Evolutionary conservation across 2,797 vertebrate species (phyloP).

Genomic region (Pachyuromys duprasi): DNA sequence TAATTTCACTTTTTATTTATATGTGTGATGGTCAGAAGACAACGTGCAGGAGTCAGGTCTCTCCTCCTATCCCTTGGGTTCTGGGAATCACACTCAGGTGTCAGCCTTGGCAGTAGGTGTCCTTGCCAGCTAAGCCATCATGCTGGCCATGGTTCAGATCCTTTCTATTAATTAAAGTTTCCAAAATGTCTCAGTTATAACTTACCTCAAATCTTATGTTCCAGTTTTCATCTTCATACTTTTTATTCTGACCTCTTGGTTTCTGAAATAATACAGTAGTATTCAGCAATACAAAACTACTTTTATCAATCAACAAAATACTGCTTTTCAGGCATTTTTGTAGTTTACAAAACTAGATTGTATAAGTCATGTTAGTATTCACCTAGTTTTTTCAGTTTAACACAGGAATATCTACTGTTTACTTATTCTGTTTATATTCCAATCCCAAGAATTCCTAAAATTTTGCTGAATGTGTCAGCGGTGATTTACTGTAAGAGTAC

Average conservation of each 20-base stretch:
- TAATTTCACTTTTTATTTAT: not conserved
- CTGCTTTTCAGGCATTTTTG: not conserved
- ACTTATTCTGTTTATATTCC: constrained; percentile 30
- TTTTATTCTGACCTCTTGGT: constrained; percentile 65
- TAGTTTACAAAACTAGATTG: constrained; percentile 52
- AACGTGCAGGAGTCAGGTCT: not conserved
- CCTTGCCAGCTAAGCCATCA: not conserved
- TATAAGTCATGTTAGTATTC: not conserved
- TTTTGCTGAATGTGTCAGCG: not conserved
- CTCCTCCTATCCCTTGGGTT: not conserved
- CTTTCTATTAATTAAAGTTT: constrained; percentile 43
- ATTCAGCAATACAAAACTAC: constrained; percentile 57
- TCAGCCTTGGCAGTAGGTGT: not conserved
- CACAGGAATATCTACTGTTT: constrained; percentile 36
- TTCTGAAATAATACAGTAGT: constrained; percentile 77
- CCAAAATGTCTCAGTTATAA: constrained; percentile 33
- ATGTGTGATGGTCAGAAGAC: not conserved
- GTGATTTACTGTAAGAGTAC: not conserved
- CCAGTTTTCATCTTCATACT: constrained; percentile 81
- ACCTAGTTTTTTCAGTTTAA: constrained; percentile 42
- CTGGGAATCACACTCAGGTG: not conserved
- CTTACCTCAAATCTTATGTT: constrained; percentile 84
- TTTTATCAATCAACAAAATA: constrained; percentile 2
- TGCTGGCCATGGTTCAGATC: not conserved
- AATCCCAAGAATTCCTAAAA: constrained; percentile 8